Evolutionary conservation across 2,113 vertebrate genomes (phyloP).

Genomic region (Thalassarche chlororhynchos): DNA sequence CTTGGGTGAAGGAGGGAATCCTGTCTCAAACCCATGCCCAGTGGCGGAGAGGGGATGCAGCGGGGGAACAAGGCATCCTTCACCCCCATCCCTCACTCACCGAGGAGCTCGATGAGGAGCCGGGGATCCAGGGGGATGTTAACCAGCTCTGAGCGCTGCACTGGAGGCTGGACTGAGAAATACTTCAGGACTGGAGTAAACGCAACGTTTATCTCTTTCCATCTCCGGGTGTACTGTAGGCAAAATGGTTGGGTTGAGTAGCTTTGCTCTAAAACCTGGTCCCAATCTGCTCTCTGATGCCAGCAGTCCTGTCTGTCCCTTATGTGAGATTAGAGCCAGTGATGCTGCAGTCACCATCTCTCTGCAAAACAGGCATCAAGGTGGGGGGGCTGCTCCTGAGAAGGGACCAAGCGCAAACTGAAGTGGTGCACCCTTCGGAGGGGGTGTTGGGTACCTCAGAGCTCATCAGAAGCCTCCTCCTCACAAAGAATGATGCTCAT

Average conservation of each 20-base stretch:
- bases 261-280: background rate
- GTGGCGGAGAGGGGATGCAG: background rate
- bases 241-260: background rate
- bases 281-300: background rate
- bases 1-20: background rate
- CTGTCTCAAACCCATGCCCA: background rate
- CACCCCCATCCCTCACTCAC: background rate
- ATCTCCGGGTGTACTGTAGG: fast-evolving
- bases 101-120: background rate
- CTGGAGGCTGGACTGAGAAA: background rate
- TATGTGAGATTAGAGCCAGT: background rate
- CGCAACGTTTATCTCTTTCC: fast-evolving
- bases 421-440: background rate
- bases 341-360: background rate
- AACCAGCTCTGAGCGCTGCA: background rate
- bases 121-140: background rate
- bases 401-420: background rate
- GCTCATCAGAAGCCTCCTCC: background rate
- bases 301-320: background rate
- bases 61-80: background rate
- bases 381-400: background rate
- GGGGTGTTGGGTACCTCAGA: background rate
- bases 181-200: background rate
- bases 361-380: background rate
- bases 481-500: background rate